These are phyloP conservation scores for Carassius auratus DNA, from an alignment of 2,113 vertebrate species.

Conservation along the genomic window DNA sequence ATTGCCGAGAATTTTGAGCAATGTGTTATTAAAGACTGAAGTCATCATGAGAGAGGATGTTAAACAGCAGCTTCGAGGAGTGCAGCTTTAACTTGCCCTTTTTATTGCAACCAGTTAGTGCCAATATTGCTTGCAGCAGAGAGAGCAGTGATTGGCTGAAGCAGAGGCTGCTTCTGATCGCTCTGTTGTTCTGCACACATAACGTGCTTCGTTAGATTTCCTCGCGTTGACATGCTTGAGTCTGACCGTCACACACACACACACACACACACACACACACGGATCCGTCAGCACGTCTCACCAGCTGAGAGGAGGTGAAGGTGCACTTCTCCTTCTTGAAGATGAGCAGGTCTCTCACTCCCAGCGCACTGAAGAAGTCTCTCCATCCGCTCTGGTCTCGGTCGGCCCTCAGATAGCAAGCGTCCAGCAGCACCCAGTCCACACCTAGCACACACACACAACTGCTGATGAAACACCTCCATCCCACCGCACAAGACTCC, in stretches of 20 bases:
- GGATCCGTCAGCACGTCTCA: slow-evolving; percentile 55
- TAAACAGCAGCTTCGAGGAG: not conserved
- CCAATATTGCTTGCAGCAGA: not conserved
- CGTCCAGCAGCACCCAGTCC: slow-evolving; percentile 76
- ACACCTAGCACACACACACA: slow-evolving; percentile 64
- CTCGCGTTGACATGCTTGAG: not conserved
- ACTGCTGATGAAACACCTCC: not conserved
- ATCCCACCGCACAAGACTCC: slow-evolving; percentile 35
- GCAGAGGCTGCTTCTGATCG: not conserved
- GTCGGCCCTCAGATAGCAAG: slow-evolving; percentile 72
- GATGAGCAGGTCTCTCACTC: slow-evolving; percentile 76
- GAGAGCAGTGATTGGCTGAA: not conserved
- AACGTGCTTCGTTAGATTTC: slow-evolving; percentile 20
- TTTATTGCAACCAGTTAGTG: not conserved
- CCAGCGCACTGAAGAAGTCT: slow-evolving; percentile 72
- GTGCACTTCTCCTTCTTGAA: slow-evolving; percentile 73
- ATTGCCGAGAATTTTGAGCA: not conserved
- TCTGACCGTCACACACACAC: not conserved
- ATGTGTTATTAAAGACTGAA: not conserved
- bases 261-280: not conserved
- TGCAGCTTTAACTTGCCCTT: not conserved
- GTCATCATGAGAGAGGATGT: not conserved
- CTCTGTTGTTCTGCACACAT: not conserved
- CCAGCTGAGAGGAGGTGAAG: slow-evolving; percentile 70
- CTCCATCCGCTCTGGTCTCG: slow-evolving; percentile 73